Evolutionary conservation across 2,888 invertebrate genomes (phyloP), one percentile per base, ranked within the genome.

Genomic region (Zelleria hepariella): DNA sequence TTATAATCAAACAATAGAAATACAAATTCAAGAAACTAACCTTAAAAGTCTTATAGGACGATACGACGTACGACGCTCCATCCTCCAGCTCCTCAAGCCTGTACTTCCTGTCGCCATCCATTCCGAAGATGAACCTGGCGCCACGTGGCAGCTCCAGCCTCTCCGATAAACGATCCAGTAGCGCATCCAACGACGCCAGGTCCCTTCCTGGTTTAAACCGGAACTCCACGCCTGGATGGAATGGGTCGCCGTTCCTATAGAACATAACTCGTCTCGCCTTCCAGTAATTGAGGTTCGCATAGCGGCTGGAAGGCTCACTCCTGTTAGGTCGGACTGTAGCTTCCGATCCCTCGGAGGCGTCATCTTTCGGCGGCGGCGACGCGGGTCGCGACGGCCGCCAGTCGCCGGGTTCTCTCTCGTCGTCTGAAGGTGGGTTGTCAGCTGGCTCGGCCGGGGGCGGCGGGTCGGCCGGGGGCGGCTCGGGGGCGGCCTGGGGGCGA

Each of bases 181-280:
- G 86, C 18, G 94, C 93, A 72, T 97, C 96, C 86, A 98, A 83
- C 15, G 94, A 95, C 51, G 93, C 94, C 70, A 98, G 94, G 73
- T 96, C 96, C 62, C 96, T 91, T 1, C 96, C 96, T 0, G 96
- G 96, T 65, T 96, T 95, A 74, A 98, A 96, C 48, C 91, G 86
- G 64, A 95, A 93, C 79, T 96, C 96, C 47, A 96, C 92, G 0
- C 97, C 97, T 18, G 95, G 96, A 74, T 95, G 96, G 75, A 96
- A 96, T 0, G 96, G 95, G 76, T 98, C 97, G 2, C 98, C 98
- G 90, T 98, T 98, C 76, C 96, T 93, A 86, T 95, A 98, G 82
- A 98, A 97, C 1, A 95, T 93, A 61, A 97, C 95, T 58, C 96
- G 90, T 61, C 96, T 90, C 0, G 96, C 95, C 71, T 94, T 93